Conservation (phyloP, 2,888 invertebrate species). For the Lingula anatina region DNA sequence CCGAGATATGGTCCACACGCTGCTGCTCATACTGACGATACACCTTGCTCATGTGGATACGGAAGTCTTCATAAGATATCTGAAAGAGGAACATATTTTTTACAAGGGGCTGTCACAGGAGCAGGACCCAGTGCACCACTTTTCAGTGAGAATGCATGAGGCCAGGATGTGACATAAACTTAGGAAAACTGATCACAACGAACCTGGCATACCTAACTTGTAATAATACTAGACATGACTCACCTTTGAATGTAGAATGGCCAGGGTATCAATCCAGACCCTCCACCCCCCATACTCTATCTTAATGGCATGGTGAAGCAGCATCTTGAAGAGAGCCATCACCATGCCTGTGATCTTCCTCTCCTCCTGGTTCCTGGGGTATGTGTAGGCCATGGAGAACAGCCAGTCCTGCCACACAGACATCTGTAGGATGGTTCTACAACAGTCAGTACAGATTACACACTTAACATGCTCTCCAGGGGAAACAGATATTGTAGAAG, state of each 20-base stretch:
- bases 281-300: constrained; percentile 99
- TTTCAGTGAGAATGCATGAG: no score
- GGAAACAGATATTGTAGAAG: no score
- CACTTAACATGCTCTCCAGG: no score
- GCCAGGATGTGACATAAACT: no score
- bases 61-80: constrained; percentile 98
- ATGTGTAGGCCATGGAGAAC: constrained; percentile 91
- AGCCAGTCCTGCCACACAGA: constrained; percentile 99
- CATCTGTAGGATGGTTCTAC: constrained; percentile 91
- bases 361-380: constrained; percentile 90
- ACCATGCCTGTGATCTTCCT: constrained; percentile 98
- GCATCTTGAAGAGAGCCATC: constrained; percentile 92
- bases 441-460: constrained; percentile 1
- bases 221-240: no score
- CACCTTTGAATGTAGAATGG: constrained; percentile 98
- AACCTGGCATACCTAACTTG: no score
- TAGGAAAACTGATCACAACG: no score
- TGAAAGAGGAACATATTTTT: constrained; percentile 47
- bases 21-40: constrained; percentile 73
- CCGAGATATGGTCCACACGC: constrained; percentile 89
- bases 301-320: constrained; percentile 97
- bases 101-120: no score
- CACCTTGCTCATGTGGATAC: constrained; percentile 95
- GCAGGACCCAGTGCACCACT: no score
- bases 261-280: constrained; percentile 99